Percentiles rank a stretch among this genome's conserved stretches.
These are phyloP conservation scores for Spatula versicolor DNA, from an alignment of 2,797 vertebrate species.

Conservation along the genomic window DNA sequence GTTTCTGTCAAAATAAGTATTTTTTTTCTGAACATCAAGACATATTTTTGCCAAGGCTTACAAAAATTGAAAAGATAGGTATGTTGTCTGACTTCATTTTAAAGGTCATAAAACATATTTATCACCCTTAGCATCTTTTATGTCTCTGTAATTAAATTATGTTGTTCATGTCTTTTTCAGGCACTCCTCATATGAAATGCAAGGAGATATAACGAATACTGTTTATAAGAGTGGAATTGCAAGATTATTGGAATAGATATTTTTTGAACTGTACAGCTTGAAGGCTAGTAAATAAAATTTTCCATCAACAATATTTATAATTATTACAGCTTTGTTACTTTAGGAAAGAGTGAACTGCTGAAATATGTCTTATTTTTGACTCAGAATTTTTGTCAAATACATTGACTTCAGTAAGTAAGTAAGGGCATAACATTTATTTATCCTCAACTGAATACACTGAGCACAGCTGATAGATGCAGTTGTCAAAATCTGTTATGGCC, in stretches of 20 bases:
- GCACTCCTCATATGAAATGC: neutral
- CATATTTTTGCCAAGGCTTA: neutral
- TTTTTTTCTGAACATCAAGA: slow-evolving; percentile 3
- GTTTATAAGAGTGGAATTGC: neutral
- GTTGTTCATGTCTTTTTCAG: slow-evolving; percentile 1
- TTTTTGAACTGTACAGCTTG: neutral
- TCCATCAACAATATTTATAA: neutral
- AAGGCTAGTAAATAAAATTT: neutral
- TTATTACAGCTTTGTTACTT: neutral
- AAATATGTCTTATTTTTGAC: neutral
- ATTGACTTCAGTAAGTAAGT: neutral
- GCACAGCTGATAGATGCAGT: neutral
- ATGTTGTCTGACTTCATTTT: slow-evolving; percentile 17
- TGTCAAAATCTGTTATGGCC: neutral
- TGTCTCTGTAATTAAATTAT: slow-evolving; percentile 12
- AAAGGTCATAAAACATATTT: slow-evolving; percentile 29
- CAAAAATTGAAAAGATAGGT: neutral
- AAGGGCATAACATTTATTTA: neutral
- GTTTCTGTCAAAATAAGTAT: neutral
- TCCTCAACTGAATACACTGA: neutral
- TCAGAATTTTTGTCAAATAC: neutral
- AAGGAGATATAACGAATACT: neutral
- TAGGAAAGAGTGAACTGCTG: neutral
- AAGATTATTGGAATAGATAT: neutral
- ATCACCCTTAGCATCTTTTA: neutral